Evolutionary conservation across 2,113 vertebrate genomes (phyloP).

Genomic region (Fregata magnificens): DNA sequence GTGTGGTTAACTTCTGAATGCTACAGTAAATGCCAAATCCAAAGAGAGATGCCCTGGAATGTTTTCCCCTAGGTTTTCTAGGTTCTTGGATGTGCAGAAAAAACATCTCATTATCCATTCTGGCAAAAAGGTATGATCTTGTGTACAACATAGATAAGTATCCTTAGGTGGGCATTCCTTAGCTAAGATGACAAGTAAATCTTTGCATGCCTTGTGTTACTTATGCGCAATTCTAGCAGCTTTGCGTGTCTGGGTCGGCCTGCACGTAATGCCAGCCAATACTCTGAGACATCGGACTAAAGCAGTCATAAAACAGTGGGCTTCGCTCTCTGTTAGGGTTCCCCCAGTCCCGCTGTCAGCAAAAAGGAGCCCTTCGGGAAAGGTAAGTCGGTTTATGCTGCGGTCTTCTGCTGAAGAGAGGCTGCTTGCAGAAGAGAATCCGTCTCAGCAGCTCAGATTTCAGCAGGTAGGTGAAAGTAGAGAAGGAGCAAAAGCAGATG

Average conservation of each 20-base stretch:
- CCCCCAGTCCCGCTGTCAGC: not conserved
- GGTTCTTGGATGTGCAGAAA: not conserved
- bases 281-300: not conserved
- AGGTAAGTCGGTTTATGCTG: not conserved
- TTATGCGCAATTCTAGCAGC: not conserved
- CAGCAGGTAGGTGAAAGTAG: not conserved
- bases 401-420: not conserved
- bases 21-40: constrained; percentile 25
- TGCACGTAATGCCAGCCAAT: not conserved
- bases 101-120: not conserved
- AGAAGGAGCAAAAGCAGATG: not conserved
- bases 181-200: not conserved
- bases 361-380: not conserved
- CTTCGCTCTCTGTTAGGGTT: not conserved
- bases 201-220: not conserved
- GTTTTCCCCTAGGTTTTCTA: not conserved
- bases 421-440: not conserved
- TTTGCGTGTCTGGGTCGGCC: not conserved
- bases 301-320: not conserved
- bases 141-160: not conserved
- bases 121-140: not conserved
- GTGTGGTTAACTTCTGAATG: not conserved
- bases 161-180: not conserved
- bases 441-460: not conserved
- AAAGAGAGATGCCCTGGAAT: not conserved